Evolutionary conservation across 2,113 vertebrate species (phyloP).

Genomic region (Oncorhynchus clarkii): DNA sequence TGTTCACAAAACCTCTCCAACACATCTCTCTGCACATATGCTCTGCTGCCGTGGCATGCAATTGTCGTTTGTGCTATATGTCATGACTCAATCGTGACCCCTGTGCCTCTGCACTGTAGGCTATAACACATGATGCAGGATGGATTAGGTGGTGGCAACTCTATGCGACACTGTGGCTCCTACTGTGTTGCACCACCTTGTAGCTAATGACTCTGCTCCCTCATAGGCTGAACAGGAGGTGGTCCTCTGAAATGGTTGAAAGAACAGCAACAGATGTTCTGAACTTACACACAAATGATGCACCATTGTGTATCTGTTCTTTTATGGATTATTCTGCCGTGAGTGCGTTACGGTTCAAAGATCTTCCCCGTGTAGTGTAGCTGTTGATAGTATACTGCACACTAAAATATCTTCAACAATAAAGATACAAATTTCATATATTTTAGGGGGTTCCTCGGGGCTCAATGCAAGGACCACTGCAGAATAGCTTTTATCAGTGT

Average conservation of each 20-base stretch:
- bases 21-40: constrained; percentile 2
- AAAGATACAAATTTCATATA: background rate
- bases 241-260: constrained; percentile 45
- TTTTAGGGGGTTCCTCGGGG: constrained; percentile 43
- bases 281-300: constrained; percentile 26
- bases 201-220: background rate
- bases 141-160: constrained; percentile 29
- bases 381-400: no score
- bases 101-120: constrained; percentile 25
- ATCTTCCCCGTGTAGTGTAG: constrained; percentile 22
- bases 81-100: constrained; percentile 40
- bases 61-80: constrained; percentile 22
- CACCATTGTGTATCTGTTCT: constrained; percentile 37
- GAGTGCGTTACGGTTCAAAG: background rate
- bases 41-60: constrained; percentile 5
- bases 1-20: constrained; percentile 1
- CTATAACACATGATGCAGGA: constrained; percentile 40
- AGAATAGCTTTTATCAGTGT: constrained; percentile 50
- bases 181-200: no score
- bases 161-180: background rate
- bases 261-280: constrained; percentile 46
- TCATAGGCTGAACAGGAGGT: constrained; percentile 24
- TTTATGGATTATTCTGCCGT: constrained; percentile 46
- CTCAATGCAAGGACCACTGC: constrained; percentile 38
- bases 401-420: background rate